phyloP scores from a whole-genome alignment of 2,797 vertebrate genomes.

The Miichthys miiuy region DNA sequence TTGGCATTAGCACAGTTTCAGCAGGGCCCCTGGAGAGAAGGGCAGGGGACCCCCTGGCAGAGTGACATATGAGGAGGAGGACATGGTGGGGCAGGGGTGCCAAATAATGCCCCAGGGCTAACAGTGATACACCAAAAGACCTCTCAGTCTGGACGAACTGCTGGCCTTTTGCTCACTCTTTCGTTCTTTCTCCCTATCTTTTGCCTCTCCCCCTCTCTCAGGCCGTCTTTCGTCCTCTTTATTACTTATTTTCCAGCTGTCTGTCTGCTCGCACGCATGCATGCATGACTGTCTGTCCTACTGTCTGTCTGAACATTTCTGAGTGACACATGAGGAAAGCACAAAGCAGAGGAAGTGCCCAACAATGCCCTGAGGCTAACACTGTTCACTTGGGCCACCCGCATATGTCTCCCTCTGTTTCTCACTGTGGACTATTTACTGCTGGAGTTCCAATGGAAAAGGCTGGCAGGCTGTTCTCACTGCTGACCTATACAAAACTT shows the following conservation, averaged over 20 bases:
- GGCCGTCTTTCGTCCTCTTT: slow-evolving; percentile 23
- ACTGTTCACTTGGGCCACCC: slow-evolving; percentile 69
- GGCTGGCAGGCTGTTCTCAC: slow-evolving; percentile 34
- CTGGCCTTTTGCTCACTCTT: slow-evolving; percentile 51
- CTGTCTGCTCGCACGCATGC: slow-evolving; percentile 35
- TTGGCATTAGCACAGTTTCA: slow-evolving; percentile 74
- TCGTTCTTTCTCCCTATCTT: background rate
- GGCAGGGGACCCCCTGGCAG: slow-evolving; percentile 75
- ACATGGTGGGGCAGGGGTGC: slow-evolving; percentile 56
- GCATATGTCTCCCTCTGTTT: slow-evolving; percentile 48
- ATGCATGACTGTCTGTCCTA: slow-evolving; percentile 34
- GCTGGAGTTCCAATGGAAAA: slow-evolving; percentile 40
- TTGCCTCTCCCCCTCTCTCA: slow-evolving; percentile 11
- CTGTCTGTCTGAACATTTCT: slow-evolving; percentile 60
- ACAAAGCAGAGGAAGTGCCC: slow-evolving; percentile 76
- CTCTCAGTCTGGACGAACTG: slow-evolving; percentile 49
- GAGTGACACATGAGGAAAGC: slow-evolving; percentile 69
- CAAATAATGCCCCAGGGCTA: slow-evolving; percentile 69
- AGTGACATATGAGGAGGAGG: slow-evolving; percentile 78
- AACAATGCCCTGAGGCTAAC: slow-evolving; percentile 73
- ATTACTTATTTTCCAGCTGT: slow-evolving; percentile 64
- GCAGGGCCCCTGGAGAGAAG: slow-evolving; percentile 68
- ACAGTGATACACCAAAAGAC: slow-evolving; percentile 59
- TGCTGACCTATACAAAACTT: slow-evolving; percentile 41
- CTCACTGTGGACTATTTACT: slow-evolving; percentile 51